Percentiles rank a stretch among this genome's conserved stretches.
These are phyloP conservation scores for Pseudomyrmex dendroicus DNA, from an alignment of 1,140 invertebrate species.

Conservation along the genomic window DNA sequence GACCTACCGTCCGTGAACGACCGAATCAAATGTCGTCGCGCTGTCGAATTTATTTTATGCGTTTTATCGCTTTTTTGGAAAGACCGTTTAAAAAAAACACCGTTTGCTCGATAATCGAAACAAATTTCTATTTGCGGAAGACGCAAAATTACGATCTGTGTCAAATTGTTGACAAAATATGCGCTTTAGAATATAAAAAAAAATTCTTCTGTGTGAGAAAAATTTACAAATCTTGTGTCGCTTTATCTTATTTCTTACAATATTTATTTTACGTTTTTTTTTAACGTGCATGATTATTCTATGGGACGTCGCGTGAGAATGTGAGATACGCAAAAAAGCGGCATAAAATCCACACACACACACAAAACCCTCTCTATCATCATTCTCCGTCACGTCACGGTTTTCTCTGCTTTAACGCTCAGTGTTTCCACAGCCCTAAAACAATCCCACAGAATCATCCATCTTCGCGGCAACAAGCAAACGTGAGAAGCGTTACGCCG, in stretches of 20 bases:
- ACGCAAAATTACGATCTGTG: conserved; percentile 1
- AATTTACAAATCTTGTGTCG: neutral
- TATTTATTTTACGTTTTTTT: neutral
- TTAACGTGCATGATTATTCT: neutral
- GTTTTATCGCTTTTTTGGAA: conserved; percentile 27
- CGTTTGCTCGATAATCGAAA: conserved; percentile 12
- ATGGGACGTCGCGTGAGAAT: neutral
- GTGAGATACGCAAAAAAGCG: neutral
- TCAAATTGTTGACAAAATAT: too few species aligned
- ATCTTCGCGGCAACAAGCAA: conserved; percentile 42
- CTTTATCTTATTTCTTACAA: conserved; percentile 9
- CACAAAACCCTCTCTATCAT: conserved; percentile 4
- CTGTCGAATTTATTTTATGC: conserved; percentile 44
- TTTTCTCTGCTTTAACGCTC: conserved; percentile 47
- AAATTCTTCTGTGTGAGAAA: neutral
- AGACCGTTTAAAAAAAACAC: neutral
- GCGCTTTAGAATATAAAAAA: neutral
- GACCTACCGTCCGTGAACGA: conserved; percentile 54
- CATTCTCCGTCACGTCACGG: conserved; percentile 40
- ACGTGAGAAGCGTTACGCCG: conserved; percentile 28
- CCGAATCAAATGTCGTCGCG: conserved; percentile 56
- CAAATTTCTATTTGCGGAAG: conserved; percentile 51
- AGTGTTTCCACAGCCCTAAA: conserved; percentile 44
- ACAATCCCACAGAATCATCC: conserved; percentile 32
- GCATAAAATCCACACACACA: conserved; percentile 8